Evolutionary conservation across 2,888 invertebrate species (phyloP).

Genomic region (Glaucopsyche alexis): DNA sequence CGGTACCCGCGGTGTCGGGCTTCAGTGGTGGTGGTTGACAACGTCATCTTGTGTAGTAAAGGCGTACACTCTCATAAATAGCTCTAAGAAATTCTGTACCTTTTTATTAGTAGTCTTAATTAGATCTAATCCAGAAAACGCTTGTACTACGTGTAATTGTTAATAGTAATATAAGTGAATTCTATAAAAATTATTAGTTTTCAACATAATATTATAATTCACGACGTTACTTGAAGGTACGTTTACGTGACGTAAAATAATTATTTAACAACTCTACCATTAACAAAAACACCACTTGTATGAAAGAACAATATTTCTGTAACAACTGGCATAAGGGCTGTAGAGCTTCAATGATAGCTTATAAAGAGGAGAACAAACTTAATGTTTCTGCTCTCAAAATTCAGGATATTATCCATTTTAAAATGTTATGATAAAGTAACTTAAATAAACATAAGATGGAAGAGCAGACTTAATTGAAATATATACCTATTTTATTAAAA

Average conservation of each 20-base stretch:
- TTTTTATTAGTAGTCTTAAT: too few species aligned
- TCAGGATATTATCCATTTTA: slow-evolving; percentile 38
- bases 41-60: slow-evolving; percentile 41
- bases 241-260: too few species aligned
- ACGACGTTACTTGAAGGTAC: too few species aligned
- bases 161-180: too few species aligned
- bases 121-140: too few species aligned
- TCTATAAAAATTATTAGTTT: too few species aligned
- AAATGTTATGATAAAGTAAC: background rate
- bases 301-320: slow-evolving; percentile 52
- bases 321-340: slow-evolving; percentile 44
- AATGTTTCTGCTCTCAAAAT: slow-evolving; percentile 33
- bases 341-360: slow-evolving; percentile 40
- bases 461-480: too few species aligned
- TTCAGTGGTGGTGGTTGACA: slow-evolving; percentile 43
- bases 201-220: too few species aligned
- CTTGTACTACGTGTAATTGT: too few species aligned
- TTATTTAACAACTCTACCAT: too few species aligned
- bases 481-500: too few species aligned
- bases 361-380: slow-evolving; percentile 29
- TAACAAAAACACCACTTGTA: background rate
- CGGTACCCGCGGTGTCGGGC: slow-evolving; percentile 44
- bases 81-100: background rate
- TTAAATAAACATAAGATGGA: too few species aligned
- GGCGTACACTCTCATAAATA: slow-evolving; percentile 45